These are phyloP conservation scores for Stomatorhinus walkeri DNA, from an alignment of 2,797 vertebrate genomes.

Conservation along the genomic window DNA sequence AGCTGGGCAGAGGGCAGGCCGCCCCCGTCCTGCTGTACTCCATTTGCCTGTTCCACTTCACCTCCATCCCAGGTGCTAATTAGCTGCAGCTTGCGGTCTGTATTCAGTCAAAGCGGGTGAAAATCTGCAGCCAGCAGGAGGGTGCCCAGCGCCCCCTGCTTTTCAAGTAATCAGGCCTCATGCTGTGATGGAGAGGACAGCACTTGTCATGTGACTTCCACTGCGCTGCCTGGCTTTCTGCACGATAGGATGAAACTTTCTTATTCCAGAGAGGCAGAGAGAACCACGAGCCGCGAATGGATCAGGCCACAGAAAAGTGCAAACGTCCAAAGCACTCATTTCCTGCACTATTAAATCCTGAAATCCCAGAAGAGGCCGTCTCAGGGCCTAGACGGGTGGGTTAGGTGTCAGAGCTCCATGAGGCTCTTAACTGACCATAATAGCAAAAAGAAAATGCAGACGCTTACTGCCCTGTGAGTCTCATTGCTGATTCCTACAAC, in stretches of 20 bases:
- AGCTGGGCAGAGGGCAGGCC: slow-evolving; percentile 16
- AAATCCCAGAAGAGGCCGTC: not conserved
- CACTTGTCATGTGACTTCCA: not conserved
- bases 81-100: not conserved
- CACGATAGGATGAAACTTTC: not conserved
- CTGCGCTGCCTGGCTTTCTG: not conserved
- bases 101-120: not conserved
- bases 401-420: slow-evolving; percentile 8
- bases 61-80: not conserved
- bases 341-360: not conserved
- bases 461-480: not conserved
- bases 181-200: not conserved
- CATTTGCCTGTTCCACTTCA: not conserved
- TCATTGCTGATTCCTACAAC: not conserved
- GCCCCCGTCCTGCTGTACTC: not conserved
- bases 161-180: not conserved
- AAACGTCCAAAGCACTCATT: not conserved
- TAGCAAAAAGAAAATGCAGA: not conserved
- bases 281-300: not conserved
- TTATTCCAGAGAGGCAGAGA: not conserved
- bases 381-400: not conserved
- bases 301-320: not conserved
- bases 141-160: not conserved
- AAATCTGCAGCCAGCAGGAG: not conserved
- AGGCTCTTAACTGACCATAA: slow-evolving; percentile 16